phyloP scores from a whole-genome alignment of 1,140 invertebrate species.

The Lucilia cuprina region DNA sequence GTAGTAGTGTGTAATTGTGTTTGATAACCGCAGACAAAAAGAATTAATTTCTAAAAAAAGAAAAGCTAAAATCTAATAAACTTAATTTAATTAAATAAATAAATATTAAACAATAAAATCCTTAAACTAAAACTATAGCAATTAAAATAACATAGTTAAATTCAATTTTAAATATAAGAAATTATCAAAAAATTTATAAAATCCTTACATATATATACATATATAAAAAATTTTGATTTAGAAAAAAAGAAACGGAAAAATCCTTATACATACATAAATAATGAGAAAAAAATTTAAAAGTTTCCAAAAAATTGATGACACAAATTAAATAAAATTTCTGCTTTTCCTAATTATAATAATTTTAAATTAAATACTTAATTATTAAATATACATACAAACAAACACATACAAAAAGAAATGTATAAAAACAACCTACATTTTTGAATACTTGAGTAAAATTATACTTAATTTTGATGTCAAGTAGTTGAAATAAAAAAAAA shows the following conservation, averaged over 20 bases:
- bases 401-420: neutral
- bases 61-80: neutral
- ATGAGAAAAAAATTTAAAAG: conserved; percentile 20
- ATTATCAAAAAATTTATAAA: neutral
- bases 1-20: conserved; percentile 8
- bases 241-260: conserved; percentile 1
- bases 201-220: neutral
- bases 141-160: neutral
- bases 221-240: neutral
- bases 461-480: conserved; percentile 1
- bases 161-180: neutral
- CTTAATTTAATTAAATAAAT: neutral
- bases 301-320: neutral
- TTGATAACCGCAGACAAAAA: conserved; percentile 27
- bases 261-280: conserved; percentile 33
- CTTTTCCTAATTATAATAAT: neutral
- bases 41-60: neutral
- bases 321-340: neutral
- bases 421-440: neutral
- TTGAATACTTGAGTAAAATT: neutral
- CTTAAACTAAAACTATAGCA: too few relatives aligned
- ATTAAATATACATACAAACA: neutral
- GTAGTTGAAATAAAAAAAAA: neutral
- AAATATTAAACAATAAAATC: neutral
- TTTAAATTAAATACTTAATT: neutral